Percentiles rank a stretch among this genome's conserved stretches.
Conservation (phyloP, 1,140 invertebrate species). For the Dryas iulia region DNA sequence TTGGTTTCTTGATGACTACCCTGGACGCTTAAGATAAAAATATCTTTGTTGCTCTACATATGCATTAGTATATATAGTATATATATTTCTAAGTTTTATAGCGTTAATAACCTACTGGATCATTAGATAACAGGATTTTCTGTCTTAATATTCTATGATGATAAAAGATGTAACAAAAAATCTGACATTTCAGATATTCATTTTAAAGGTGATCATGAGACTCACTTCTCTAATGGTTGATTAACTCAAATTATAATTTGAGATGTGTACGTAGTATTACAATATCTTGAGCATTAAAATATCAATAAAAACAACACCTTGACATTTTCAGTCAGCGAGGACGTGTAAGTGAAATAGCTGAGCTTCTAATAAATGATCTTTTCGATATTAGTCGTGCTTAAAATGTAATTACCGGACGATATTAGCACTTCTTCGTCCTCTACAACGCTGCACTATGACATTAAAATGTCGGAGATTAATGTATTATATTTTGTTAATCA, state of each 20-base stretch:
- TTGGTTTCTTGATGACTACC: too few species aligned
- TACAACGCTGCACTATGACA: not conserved
- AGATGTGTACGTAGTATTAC: not conserved
- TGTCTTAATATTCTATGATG: too few species aligned
- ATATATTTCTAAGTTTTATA: too few species aligned
- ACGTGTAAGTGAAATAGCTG: constrained; percentile 23
- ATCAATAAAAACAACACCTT: constrained; percentile 42
- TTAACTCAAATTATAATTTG: constrained; percentile 12
- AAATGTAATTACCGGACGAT: not conserved
- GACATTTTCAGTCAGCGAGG: constrained; percentile 35
- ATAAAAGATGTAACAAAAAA: too few species aligned
- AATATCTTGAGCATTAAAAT: constrained; percentile 10
- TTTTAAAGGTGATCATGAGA: constrained; percentile 8
- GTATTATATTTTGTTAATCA: not conserved
- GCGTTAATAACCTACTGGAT: too few species aligned
- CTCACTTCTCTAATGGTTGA: constrained; percentile 7
- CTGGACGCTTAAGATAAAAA: too few species aligned
- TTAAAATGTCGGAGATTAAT: not conserved
- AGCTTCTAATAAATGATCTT: constrained; percentile 1
- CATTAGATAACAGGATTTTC: too few species aligned
- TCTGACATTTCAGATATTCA: not conserved
- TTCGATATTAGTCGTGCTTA: not conserved
- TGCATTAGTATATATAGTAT: too few species aligned
- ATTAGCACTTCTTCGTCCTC: not conserved
- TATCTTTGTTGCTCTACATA: too few species aligned